These are phyloP conservation scores for Rhinichthys osculus DNA, from an alignment of 2,797 vertebrate genomes.

Conservation along the genomic window DNA sequence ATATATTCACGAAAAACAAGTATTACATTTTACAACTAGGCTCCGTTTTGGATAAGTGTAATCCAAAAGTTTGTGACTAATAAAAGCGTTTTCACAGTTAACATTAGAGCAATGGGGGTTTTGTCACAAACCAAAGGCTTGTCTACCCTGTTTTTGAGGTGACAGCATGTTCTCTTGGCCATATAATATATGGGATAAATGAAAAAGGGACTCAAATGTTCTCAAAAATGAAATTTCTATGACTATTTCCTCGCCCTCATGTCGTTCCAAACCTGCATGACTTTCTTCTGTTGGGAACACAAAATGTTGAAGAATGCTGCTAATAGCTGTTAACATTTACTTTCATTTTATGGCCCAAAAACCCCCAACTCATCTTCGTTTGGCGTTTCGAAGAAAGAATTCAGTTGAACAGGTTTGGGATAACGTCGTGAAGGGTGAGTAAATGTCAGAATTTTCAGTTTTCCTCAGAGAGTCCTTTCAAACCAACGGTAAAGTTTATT, in stretches of 20 bases:
- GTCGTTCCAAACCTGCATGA: not conserved
- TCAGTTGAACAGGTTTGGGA: not conserved
- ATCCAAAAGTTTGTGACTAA: not conserved
- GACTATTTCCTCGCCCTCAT: not conserved
- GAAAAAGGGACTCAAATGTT: not conserved
- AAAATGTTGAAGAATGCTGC: not conserved
- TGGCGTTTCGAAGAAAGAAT: not conserved
- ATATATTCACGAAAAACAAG: slow-evolving; percentile 19
- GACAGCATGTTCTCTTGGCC: not conserved
- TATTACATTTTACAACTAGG: not conserved
- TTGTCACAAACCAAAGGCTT: not conserved
- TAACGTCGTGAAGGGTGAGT: not conserved
- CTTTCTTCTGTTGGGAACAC: too few species aligned
- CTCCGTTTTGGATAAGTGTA: not conserved
- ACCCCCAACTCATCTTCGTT: not conserved
- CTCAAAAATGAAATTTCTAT: not conserved
- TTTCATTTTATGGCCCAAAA: not conserved
- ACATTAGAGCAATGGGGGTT: not conserved
- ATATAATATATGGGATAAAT: not conserved
- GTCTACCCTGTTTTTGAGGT: not conserved
- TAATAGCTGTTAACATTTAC: too few species aligned
- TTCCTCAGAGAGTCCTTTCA: not conserved
- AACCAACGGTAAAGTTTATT: not conserved
- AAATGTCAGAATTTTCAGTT: not conserved
- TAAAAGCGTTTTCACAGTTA: slow-evolving; percentile 4